These are phyloP conservation scores for Drosophila monieri DNA, from an alignment of 2,888 invertebrate species.

Conservation along the genomic window DNA sequence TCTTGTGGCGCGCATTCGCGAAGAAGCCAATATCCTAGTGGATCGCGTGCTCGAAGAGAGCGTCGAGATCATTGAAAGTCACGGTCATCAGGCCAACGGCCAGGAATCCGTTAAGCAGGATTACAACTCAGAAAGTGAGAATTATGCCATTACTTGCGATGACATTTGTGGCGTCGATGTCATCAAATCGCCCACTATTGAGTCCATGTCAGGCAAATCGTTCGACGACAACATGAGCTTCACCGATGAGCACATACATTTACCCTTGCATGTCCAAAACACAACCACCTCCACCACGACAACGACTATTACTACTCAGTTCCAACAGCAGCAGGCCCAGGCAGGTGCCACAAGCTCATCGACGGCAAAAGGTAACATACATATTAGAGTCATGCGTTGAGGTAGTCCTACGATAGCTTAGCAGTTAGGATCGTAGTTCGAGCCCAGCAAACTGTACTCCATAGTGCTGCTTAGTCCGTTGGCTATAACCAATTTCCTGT, in stretches of 20 bases:
- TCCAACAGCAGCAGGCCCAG: conserved; percentile 54
- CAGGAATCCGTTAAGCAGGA: conserved; percentile 68
- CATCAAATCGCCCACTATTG: conserved; percentile 83
- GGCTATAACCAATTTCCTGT: conserved; percentile 51
- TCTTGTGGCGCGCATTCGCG: conserved; percentile 73
- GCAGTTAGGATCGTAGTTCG: conserved; percentile 41
- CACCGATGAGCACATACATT: conserved; percentile 78
- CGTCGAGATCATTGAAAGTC: conserved; percentile 80
- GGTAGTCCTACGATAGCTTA: conserved; percentile 43
- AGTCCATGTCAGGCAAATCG: conserved; percentile 84
- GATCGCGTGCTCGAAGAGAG: conserved; percentile 83
- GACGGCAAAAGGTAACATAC: conserved; percentile 72
- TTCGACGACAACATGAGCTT: conserved; percentile 84
- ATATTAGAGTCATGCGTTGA: conserved; percentile 41
- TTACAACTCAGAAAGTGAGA: conserved; percentile 83
- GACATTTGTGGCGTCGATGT: conserved; percentile 82
- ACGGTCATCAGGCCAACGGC: conserved; percentile 68
- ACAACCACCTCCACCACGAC: conserved; percentile 50
- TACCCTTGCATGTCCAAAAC: conserved; percentile 74
- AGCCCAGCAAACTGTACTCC: conserved; percentile 19
- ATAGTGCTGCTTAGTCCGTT: conserved; percentile 57
- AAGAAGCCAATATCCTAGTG: conserved; percentile 83
- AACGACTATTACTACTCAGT: conserved; percentile 55
- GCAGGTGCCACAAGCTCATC: conserved; percentile 52
- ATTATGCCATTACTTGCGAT: conserved; percentile 84